Conservation (phyloP, 1,140 invertebrate species). For the Fopius arisanus region DNA sequence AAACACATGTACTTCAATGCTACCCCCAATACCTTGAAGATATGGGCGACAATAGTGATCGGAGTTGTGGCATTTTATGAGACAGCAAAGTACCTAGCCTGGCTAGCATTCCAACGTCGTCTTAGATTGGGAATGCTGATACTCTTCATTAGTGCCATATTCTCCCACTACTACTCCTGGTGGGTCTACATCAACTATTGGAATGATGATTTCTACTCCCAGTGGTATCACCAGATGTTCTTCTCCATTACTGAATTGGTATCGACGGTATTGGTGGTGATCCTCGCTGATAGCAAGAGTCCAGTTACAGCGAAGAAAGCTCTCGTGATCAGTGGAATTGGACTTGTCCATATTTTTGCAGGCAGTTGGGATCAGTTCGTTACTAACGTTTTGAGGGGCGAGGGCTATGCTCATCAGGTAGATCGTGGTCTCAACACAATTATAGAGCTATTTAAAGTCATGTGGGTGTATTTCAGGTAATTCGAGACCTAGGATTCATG, state of each 20-base stretch:
- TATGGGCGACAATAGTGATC: constrained; percentile 76
- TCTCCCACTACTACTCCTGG: constrained; percentile 86
- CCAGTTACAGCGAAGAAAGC: constrained; percentile 70
- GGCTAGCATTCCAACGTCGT: constrained; percentile 66
- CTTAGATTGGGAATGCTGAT: constrained; percentile 75
- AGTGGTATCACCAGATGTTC: constrained; percentile 80
- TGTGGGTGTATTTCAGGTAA: constrained; percentile 66
- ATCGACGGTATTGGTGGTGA: constrained; percentile 72
- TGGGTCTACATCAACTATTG: constrained; percentile 86
- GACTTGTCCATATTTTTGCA: constrained; percentile 76
- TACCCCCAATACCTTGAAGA: constrained; percentile 77
- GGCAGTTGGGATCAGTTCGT: constrained; percentile 81
- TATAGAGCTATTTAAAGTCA: too few species aligned
- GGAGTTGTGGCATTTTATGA: constrained; percentile 77
- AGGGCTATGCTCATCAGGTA: constrained; percentile 76
- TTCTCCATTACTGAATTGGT: constrained; percentile 78
- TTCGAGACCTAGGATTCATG: constrained; percentile 79
- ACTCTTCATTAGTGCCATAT: constrained; percentile 75
- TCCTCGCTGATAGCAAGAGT: constrained; percentile 68
- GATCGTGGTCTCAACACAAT: too few species aligned
- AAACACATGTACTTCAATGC: constrained; percentile 88
- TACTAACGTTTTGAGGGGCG: constrained; percentile 73
- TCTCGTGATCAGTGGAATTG: constrained; percentile 72
- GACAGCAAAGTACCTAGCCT: constrained; percentile 71
- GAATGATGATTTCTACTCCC: constrained; percentile 83